Conservation (phyloP, 64 coral and sea anemone genomes). For the Pocillopora damicornis region DNA sequence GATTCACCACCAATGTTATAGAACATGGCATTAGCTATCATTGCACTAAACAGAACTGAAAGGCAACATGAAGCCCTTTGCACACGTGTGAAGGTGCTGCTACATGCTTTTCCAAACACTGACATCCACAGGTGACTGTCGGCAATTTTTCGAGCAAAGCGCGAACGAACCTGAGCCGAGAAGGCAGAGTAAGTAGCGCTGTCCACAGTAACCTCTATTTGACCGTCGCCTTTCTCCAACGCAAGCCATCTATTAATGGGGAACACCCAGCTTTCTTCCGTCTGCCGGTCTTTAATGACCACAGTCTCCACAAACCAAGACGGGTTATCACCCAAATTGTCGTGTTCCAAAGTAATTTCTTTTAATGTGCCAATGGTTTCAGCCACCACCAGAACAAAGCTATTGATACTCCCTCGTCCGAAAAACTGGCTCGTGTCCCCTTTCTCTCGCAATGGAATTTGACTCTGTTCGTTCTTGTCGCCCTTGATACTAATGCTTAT, state of each 20-base stretch:
- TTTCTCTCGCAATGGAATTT: slow-evolving; percentile 12
- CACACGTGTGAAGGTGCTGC: slow-evolving; percentile 51
- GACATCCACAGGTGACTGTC: slow-evolving; percentile 76
- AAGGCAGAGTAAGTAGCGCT: not conserved
- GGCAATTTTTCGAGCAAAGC: slow-evolving; percentile 39
- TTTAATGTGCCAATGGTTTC: slow-evolving; percentile 35
- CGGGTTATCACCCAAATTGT: slow-evolving; percentile 47
- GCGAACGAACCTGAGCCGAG: slow-evolving; percentile 21
- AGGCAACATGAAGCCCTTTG: slow-evolving; percentile 68
- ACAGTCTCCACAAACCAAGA: slow-evolving; percentile 59
- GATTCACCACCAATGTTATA: slow-evolving; percentile 60
- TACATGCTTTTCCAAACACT: slow-evolving; percentile 43
- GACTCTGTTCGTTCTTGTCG: slow-evolving; percentile 6
- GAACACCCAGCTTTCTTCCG: slow-evolving; percentile 30
- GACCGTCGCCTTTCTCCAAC: slow-evolving; percentile 51
- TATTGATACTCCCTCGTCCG: slow-evolving; percentile 43
- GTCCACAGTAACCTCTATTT: slow-evolving; percentile 40
- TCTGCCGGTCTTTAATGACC: slow-evolving; percentile 33
- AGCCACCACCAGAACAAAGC: slow-evolving; percentile 30
- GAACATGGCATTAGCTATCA: slow-evolving; percentile 80
- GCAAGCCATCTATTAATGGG: slow-evolving; percentile 64
- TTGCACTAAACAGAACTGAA: slow-evolving; percentile 46
- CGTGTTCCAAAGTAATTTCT: slow-evolving; percentile 51
- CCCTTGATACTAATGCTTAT: slow-evolving; percentile 29
- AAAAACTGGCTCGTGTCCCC: slow-evolving; percentile 16